Conservation (phyloP, 2,888 invertebrate species). For the Tetanocera ferruginea region DNA sequence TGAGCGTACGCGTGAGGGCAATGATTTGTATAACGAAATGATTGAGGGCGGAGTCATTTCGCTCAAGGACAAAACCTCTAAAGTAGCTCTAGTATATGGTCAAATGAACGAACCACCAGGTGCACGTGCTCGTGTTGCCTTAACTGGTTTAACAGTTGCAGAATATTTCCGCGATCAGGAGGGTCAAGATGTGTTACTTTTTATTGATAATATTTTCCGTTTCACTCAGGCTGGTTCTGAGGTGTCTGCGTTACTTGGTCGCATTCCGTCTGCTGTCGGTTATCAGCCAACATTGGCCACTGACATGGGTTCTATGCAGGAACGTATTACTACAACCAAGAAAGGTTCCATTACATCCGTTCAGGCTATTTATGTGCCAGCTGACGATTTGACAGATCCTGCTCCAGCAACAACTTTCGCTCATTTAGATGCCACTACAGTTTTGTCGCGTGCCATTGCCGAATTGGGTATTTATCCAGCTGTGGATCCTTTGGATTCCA, state of each 20-base stretch:
- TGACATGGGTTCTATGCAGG: slow-evolving; percentile 97
- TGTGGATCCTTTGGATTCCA: slow-evolving; percentile 93
- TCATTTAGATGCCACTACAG: slow-evolving; percentile 96
- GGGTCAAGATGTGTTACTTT: slow-evolving; percentile 92
- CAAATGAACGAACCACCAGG: slow-evolving; percentile 98
- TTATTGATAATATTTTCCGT: slow-evolving; percentile 96
- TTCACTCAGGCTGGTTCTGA: slow-evolving; percentile 93
- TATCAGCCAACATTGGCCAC: slow-evolving; percentile 95
- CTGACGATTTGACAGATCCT: slow-evolving; percentile 95
- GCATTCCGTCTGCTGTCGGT: slow-evolving; percentile 95
- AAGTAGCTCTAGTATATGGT: slow-evolving; percentile 87
- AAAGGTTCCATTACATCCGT: slow-evolving; percentile 96
- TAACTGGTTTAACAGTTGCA: slow-evolving; percentile 91
- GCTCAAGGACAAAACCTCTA: slow-evolving; percentile 88
- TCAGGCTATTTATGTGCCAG: slow-evolving; percentile 94
- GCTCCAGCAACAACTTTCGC: slow-evolving; percentile 95
- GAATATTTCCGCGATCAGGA: slow-evolving; percentile 95
- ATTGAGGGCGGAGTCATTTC: slow-evolving; percentile 94
- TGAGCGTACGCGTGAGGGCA: slow-evolving; percentile 93
- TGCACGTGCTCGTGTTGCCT: slow-evolving; percentile 91
- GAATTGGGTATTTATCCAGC: slow-evolving; percentile 94
- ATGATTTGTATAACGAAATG: slow-evolving; percentile 96
- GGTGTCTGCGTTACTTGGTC: slow-evolving; percentile 89
- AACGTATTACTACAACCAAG: slow-evolving; percentile 93
- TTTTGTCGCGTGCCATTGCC: slow-evolving; percentile 91